A percentile compares a stretch with the other conserved stretches of the same genome.
phyloP scores from a whole-genome alignment of 2,113 vertebrate genomes.

The Calidris pugnax region DNA sequence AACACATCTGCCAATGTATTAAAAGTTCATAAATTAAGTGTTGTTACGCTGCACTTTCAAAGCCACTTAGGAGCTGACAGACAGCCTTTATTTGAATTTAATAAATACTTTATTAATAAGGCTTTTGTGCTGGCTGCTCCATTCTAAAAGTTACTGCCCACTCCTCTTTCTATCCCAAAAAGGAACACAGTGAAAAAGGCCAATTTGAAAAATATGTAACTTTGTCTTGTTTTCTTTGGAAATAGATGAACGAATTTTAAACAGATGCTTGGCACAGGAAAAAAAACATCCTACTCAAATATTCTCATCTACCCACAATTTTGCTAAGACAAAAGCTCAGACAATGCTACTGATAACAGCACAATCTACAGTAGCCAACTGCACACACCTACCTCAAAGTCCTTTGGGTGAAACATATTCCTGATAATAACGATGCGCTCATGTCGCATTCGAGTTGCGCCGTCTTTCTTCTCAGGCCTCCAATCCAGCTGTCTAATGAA shows the following conservation, averaged over 20 bases:
- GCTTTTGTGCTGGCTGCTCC: background rate
- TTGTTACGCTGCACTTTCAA: background rate
- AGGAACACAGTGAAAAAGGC: background rate
- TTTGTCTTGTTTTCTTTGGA: background rate
- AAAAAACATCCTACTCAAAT: background rate
- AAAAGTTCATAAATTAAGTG: background rate
- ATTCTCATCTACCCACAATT: background rate
- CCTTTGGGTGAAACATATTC: slow-evolving; percentile 97
- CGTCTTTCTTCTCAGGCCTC: slow-evolving; percentile 89
- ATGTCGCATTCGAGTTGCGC: slow-evolving; percentile 80
- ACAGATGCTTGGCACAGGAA: background rate
- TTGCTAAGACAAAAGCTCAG: too few relatives aligned
- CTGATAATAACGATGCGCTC: slow-evolving; percentile 92
- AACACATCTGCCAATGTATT: background rate
- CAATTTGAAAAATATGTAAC: background rate
- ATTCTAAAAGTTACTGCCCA: background rate
- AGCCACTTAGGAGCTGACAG: background rate
- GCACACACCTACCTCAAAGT: slow-evolving; percentile 86
- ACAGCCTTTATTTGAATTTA: background rate
- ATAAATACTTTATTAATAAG: background rate
- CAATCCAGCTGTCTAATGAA: slow-evolving; percentile 91
- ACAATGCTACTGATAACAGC: background rate
- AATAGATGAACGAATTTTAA: background rate
- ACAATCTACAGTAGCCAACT: background rate
- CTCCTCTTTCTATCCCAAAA: background rate